Evolutionary conservation across 2,888 invertebrate species (phyloP), one percentile per base, ranked within the genome.

Genomic region (Pristionchus entomophagus): DNA sequence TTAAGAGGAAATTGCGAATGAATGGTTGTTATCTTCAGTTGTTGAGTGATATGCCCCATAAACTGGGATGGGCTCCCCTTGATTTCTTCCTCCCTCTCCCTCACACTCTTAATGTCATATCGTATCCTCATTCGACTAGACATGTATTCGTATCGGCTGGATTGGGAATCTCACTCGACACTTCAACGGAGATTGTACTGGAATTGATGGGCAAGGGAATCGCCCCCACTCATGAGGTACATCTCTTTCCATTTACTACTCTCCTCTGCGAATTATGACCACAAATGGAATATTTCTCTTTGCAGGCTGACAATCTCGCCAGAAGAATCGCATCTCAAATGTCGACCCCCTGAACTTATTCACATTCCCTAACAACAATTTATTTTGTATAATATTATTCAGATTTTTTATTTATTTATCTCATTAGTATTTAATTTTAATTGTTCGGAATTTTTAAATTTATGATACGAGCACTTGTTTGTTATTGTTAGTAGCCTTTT

Each of bases 131-230:
- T n/a, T 56, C 81, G 38, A 56, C 81, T 35, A 92, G 91, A 78
- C 93, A 94, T 8, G 89, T 94, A 1, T 94, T 92, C 87, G 91
- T 94, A 14, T 94, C 94, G 0, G 89, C 93, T 59, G 94, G 94
- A 35, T 94, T 93, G 87, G 91, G 92, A 81, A 92, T 94, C 53
- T 91, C 91, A 32, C 87, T 94, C 29, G 29, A 53, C n/a, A 56
- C 56, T 10, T 32, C 81, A 1, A 81, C 81, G 1, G 19, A 56
- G 14, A 53, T 81, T 0, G 17, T 81, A n/a, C 32, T 81, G 26
- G 26, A 56, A 38, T 14, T 81, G 10, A 26, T 56, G n/a, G 45
- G 49, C 12, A 56, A 56, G 35, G 81, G 81, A 56, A 56, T 81
- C 14, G 49, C 35, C 26, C 32, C 81, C 12, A 81, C 56, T 41